Percentiles rank a stretch among this genome's conserved stretches.
These are phyloP conservation scores for Boulengeromyrus knoepffleri DNA, from an alignment of 2,113 vertebrate genomes.

Conservation along the genomic window DNA sequence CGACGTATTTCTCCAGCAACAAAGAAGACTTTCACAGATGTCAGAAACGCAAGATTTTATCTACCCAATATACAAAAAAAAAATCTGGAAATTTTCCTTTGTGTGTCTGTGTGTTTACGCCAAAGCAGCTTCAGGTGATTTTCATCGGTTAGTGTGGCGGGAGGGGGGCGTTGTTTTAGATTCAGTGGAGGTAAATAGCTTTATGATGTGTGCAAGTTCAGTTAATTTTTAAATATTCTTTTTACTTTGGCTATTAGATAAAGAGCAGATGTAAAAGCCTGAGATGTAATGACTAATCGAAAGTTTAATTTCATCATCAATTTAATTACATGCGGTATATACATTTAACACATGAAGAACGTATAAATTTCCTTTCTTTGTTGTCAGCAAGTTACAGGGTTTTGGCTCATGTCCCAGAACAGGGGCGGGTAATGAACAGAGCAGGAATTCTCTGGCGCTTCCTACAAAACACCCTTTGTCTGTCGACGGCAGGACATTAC, in stretches of 20 bases:
- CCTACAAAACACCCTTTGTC: not conserved
- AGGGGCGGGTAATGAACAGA: not conserved
- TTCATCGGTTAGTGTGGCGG: not conserved
- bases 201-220: not conserved
- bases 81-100: not conserved
- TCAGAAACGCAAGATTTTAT: conserved; percentile 30
- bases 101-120: conserved; percentile 11
- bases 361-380: not conserved
- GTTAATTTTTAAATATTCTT: not conserved
- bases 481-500: not conserved
- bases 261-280: not conserved
- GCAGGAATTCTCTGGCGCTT: conserved; percentile 1
- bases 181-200: not conserved
- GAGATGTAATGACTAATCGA: not conserved
- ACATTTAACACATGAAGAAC: not conserved
- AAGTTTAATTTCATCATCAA: not conserved
- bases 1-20: conserved; percentile 19
- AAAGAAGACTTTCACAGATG: conserved; percentile 30
- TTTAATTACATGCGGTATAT: not conserved
- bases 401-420: not conserved
- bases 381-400: not conserved
- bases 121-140: conserved; percentile 13
- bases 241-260: not conserved
- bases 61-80: conserved; percentile 13
- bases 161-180: not conserved